Evolutionary conservation across 2,888 invertebrate genomes (phyloP).

Genomic region (Kuschelorhynchus macadamiae): DNA sequence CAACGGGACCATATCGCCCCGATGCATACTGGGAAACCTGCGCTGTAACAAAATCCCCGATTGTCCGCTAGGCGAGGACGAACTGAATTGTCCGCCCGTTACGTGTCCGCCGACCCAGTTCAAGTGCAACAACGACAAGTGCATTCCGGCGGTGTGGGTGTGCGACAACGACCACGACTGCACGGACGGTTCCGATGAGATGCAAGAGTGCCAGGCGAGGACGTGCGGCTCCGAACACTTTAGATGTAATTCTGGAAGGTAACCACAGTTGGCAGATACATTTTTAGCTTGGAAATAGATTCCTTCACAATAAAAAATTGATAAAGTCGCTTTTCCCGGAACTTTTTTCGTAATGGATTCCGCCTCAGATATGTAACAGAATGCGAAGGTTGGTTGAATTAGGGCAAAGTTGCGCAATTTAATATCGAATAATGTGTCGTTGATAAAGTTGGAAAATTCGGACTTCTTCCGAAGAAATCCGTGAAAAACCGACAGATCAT

Average conservation of each 20-base stretch:
- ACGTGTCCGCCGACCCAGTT: conserved; percentile 80
- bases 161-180: conserved; percentile 87
- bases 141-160: conserved; percentile 85
- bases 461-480: too few relatives aligned
- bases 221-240: conserved; percentile 73
- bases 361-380: too few relatives aligned
- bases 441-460: too few relatives aligned
- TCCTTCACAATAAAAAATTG: too few relatives aligned
- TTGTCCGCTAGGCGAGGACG: conserved; percentile 82
- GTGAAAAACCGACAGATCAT: too few relatives aligned
- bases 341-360: too few relatives aligned
- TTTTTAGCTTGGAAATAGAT: too few relatives aligned
- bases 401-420: too few relatives aligned
- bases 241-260: conserved; percentile 72
- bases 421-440: too few relatives aligned
- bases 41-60: conserved; percentile 82
- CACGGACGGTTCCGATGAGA: conserved; percentile 76
- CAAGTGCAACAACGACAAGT: conserved; percentile 79
- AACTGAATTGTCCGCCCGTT: conserved; percentile 78
- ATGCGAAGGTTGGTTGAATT: too few relatives aligned
- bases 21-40: conserved; percentile 75
- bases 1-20: conserved; percentile 72
- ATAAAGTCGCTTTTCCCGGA: too few relatives aligned
- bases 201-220: conserved; percentile 70
- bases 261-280: too few relatives aligned